These are phyloP conservation scores for Scophthalmus maximus DNA, from an alignment of 2,113 vertebrate genomes.

Conservation along the genomic window DNA sequence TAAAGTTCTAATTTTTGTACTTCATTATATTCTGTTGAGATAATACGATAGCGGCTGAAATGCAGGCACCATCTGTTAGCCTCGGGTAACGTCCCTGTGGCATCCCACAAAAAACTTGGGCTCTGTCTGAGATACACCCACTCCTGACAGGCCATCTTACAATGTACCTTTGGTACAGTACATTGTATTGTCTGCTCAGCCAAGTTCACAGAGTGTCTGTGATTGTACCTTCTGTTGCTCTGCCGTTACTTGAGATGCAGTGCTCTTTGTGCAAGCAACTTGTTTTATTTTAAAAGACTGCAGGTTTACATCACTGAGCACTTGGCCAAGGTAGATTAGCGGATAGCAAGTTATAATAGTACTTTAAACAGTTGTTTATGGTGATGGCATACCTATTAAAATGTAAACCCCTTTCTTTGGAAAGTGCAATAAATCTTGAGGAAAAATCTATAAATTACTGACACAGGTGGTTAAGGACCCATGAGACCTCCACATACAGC, in stretches of 20 bases:
- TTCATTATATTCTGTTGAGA: background rate
- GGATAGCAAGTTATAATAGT: background rate
- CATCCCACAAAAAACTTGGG: conserved; percentile 33
- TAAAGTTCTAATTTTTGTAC: too few relatives aligned
- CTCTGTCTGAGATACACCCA: conserved; percentile 40
- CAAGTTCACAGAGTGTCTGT: conserved; percentile 4
- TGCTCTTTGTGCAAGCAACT: background rate
- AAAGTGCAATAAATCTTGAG: background rate
- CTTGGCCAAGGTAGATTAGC: background rate
- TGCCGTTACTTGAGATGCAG: background rate
- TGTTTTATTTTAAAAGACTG: conserved; percentile 1
- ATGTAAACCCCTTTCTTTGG: background rate
- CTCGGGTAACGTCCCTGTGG: conserved; percentile 15
- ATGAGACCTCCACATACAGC: background rate
- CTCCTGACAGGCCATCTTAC: background rate
- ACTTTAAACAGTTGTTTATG: background rate
- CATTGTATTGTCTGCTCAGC: conserved; percentile 4
- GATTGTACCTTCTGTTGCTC: background rate
- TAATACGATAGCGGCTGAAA: background rate
- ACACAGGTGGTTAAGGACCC: background rate
- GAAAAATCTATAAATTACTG: background rate
- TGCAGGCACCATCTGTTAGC: background rate
- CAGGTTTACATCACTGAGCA: too few relatives aligned
- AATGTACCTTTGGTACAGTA: background rate
- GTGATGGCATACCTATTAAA: background rate